Percentiles rank a stretch among this genome's conserved stretches.
phyloP scores from a whole-genome alignment of 2,888 invertebrate species.

The Cephus pygmeus region DNA sequence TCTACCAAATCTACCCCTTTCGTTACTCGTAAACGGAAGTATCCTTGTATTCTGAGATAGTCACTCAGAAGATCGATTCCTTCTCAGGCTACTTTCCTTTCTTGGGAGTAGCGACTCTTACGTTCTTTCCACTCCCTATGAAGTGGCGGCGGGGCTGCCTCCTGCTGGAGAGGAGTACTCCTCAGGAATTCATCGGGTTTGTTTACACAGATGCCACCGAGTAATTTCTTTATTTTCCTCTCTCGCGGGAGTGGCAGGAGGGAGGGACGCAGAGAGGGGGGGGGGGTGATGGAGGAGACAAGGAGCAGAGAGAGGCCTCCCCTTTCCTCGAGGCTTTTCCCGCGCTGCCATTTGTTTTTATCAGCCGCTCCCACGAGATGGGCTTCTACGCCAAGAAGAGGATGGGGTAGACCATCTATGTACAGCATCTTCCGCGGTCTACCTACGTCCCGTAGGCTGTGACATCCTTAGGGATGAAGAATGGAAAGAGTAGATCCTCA shows the following conservation, averaged over 20 bases:
- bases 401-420: slow-evolving; percentile 21
- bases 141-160: not conserved
- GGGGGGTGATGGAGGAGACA: not conserved
- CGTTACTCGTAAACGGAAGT: too few relatives aligned
- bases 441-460: slow-evolving; percentile 32
- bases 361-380: slow-evolving; percentile 38
- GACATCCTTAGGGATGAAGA: slow-evolving; percentile 5
- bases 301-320: slow-evolving; percentile 33
- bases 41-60: too few relatives aligned
- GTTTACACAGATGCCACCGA: slow-evolving; percentile 46
- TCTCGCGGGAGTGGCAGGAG: slow-evolving; percentile 32
- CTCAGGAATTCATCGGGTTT: slow-evolving; percentile 50
- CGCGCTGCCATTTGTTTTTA: slow-evolving; percentile 64
- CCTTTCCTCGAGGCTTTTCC: slow-evolving; percentile 30
- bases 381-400: not conserved
- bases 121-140: slow-evolving; percentile 1
- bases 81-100: not conserved
- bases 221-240: slow-evolving; percentile 64
- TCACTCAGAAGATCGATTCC: not conserved
- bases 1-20: too few relatives aligned
- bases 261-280: slow-evolving; percentile 7
- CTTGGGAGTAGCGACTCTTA: not conserved
- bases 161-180: slow-evolving; percentile 18
- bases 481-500: slow-evolving; percentile 17
- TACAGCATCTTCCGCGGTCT: slow-evolving; percentile 34